Evolutionary conservation across 2,113 vertebrate species (phyloP), one percentile per base, ranked within the genome.

Genomic region (Mohoua ochrocephala): DNA sequence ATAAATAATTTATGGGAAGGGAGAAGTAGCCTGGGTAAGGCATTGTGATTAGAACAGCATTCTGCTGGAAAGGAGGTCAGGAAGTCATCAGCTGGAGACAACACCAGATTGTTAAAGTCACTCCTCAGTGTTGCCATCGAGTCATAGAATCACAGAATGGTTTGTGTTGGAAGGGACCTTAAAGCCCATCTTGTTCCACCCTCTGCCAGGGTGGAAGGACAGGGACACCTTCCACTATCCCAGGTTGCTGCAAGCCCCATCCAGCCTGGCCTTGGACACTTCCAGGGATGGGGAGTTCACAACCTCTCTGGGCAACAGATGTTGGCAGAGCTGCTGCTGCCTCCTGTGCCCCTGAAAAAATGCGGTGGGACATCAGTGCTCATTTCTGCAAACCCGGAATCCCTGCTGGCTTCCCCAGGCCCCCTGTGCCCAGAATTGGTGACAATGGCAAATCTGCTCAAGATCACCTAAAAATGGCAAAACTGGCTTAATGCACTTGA

Each of bases 41-140:
- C 79, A 71, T 67, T 86, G 57, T 95, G 92, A 85, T 92, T 95
- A 69, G 90, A 78, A 14, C 92, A 96, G 59, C 76, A 30, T 95
- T 95, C 89, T 97, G 81, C 73, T 86, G 90, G 83, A 94, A 94
- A 90, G 87, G 83, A 95, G 95, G 87, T 93, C 92, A 84, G 75
- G 57, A 61, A 91, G 19, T 56, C 73, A 93, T 73, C 57, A 56
- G 49, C 85, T 49, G 83, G 78, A 94, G 90, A 93, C 71, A 90
- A 0, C 35, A n/a, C 27, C 64, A 6, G 35, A 13, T 77, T 74
- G 60, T 70, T 60, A 41, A 45, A 91, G 85, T 77, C 50, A n/a
- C 30, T 79, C 39, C 28, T 89, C 26, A 39, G 0, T 7, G 21
- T 30, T 81, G 76, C 76, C 27, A 35, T 84, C 70, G 54, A 45